Percentiles rank a stretch among this genome's conserved stretches.
phyloP scores from a whole-genome alignment of 2,888 invertebrate genomes.

The Autographa pulchrina region DNA sequence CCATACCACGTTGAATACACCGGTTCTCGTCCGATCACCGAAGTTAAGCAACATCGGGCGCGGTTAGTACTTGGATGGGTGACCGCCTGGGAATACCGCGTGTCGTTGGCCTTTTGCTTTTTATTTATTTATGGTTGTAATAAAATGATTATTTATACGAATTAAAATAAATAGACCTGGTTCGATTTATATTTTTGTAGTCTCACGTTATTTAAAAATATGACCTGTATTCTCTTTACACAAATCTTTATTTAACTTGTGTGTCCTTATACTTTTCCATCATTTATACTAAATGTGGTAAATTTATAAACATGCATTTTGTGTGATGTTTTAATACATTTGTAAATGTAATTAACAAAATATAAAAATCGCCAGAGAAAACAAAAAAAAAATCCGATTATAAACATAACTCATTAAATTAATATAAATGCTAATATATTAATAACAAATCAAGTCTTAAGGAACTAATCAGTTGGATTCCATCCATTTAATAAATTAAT shows the following conservation, averaged over 20 bases:
- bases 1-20: slow-evolving; percentile 73
- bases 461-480: slow-evolving; percentile 33
- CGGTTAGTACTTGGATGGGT: slow-evolving; percentile 84
- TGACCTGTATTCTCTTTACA: too few relatives aligned
- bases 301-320: too few relatives aligned
- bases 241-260: too few relatives aligned
- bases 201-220: too few relatives aligned
- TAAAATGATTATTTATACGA: too few relatives aligned
- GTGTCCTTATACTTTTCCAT: too few relatives aligned
- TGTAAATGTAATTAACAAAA: too few relatives aligned
- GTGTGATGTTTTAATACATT: too few relatives aligned
- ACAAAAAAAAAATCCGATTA: not conserved
- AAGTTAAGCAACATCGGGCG: slow-evolving; percentile 84
- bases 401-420: slow-evolving; percentile 12
- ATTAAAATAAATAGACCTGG: too few relatives aligned
- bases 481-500: slow-evolving; percentile 16
- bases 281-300: too few relatives aligned
- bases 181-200: too few relatives aligned
- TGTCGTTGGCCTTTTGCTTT: slow-evolving; percentile 55
- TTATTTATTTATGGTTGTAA: not conserved
- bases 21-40: slow-evolving; percentile 86
- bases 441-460: slow-evolving; percentile 22
- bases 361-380: too few relatives aligned
- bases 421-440: slow-evolving; percentile 43
- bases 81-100: slow-evolving; percentile 82